A percentile compares a stretch with the other conserved stretches of the same genome.
These are phyloP conservation scores for Caranx ignobilis DNA, from an alignment of 2,113 vertebrate genomes.

Conservation along the genomic window DNA sequence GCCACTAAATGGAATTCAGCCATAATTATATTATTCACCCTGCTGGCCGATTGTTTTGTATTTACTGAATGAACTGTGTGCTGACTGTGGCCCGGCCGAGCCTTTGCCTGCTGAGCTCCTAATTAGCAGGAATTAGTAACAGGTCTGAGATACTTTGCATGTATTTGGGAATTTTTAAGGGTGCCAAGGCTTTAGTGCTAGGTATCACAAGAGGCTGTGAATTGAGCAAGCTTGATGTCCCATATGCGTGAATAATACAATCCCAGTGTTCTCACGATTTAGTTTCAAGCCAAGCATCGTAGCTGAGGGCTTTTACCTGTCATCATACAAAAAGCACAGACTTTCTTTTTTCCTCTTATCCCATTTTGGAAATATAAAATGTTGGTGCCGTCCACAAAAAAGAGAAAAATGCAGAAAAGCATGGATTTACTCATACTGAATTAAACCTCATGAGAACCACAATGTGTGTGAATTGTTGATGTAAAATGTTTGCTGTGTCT, in stretches of 20 bases:
- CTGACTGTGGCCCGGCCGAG: background rate
- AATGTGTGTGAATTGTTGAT: too few species aligned
- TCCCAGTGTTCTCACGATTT: background rate
- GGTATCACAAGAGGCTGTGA: background rate
- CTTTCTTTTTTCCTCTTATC: background rate
- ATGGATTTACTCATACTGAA: too few species aligned
- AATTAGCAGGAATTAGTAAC: background rate
- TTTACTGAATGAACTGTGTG: background rate
- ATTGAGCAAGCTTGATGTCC: background rate
- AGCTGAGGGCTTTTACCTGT: background rate
- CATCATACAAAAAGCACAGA: background rate
- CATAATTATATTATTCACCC: too few species aligned
- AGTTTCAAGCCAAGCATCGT: background rate
- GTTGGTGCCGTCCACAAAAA: too few species aligned
- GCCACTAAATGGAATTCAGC: background rate
- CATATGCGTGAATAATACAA: background rate
- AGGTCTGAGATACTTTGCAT: background rate
- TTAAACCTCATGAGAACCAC: too few species aligned
- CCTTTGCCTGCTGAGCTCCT: background rate
- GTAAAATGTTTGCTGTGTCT: background rate
- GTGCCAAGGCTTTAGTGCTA: background rate
- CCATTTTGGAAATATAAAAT: too few species aligned
- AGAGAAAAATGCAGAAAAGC: too few species aligned
- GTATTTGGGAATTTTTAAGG: background rate
- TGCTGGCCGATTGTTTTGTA: background rate